These are phyloP conservation scores for Chironomus tepperi DNA, from an alignment of 1,140 invertebrate genomes.

Conservation along the genomic window DNA sequence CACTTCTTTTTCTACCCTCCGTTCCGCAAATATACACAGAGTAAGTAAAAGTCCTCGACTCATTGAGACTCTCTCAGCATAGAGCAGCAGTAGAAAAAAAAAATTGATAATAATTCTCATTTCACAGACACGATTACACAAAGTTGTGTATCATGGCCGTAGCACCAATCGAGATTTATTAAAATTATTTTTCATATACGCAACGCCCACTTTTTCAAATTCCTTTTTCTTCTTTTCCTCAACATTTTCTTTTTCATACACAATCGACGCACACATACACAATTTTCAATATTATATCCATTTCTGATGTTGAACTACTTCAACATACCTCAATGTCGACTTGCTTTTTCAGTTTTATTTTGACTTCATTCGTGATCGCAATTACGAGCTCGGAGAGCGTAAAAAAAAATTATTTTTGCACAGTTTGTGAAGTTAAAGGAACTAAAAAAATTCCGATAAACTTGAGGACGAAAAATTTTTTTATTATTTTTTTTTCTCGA, in stretches of 20 bases:
- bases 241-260: background rate
- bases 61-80: background rate
- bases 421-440: too few relatives aligned
- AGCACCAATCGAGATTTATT: background rate
- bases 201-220: background rate
- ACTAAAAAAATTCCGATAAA: too few relatives aligned
- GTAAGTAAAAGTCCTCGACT: too few relatives aligned
- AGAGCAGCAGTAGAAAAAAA: too few relatives aligned
- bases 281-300: background rate
- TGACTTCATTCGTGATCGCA: constrained; percentile 20
- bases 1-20: too few relatives aligned
- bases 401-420: background rate
- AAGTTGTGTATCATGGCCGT: background rate
- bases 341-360: constrained; percentile 13
- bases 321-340: background rate
- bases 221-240: background rate
- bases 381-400: background rate
- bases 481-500: too few relatives aligned
- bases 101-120: background rate
- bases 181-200: background rate
- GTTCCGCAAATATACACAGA: too few relatives aligned
- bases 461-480: too few relatives aligned
- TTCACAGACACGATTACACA: background rate
- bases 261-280: background rate
- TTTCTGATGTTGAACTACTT: background rate